These are phyloP conservation scores for Apamea monoglypha DNA, from an alignment of 2,888 invertebrate species.

Conservation along the genomic window DNA sequence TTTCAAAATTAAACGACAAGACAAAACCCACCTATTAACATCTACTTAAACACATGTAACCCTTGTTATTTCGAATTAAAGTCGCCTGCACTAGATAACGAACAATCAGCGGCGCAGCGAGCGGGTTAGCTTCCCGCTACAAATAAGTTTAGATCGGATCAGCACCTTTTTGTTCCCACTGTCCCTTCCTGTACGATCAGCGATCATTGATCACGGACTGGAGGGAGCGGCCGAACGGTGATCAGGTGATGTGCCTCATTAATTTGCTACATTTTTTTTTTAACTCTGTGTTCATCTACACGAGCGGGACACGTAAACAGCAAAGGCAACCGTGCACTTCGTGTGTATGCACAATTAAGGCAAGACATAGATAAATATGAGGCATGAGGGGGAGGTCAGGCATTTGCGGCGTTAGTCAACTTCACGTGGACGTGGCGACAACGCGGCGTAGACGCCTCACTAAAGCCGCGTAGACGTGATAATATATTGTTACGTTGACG, in stretches of 20 bases:
- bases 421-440: neutral
- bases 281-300: too few species aligned
- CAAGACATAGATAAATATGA: too few species aligned
- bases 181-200: slow-evolving; percentile 78
- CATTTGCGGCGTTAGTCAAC: neutral
- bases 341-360: too few species aligned
- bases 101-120: slow-evolving; percentile 57
- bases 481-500: neutral
- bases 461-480: neutral
- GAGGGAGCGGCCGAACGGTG: slow-evolving; percentile 22
- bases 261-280: neutral
- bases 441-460: too few species aligned
- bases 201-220: slow-evolving; percentile 70
- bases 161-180: slow-evolving; percentile 67
- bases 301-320: too few species aligned
- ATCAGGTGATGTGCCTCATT: slow-evolving; percentile 57
- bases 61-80: slow-evolving; percentile 63
- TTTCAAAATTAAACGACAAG: neutral
- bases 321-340: too few species aligned
- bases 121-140: slow-evolving; percentile 63
- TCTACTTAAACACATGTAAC: slow-evolving; percentile 48
- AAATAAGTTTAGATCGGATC: slow-evolving; percentile 77
- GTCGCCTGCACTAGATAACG: slow-evolving; percentile 61
- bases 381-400: too few species aligned
- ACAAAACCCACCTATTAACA: slow-evolving; percentile 27